Conservation (phyloP, 2,888 invertebrate species). For the Strigamia crassipes region DNA sequence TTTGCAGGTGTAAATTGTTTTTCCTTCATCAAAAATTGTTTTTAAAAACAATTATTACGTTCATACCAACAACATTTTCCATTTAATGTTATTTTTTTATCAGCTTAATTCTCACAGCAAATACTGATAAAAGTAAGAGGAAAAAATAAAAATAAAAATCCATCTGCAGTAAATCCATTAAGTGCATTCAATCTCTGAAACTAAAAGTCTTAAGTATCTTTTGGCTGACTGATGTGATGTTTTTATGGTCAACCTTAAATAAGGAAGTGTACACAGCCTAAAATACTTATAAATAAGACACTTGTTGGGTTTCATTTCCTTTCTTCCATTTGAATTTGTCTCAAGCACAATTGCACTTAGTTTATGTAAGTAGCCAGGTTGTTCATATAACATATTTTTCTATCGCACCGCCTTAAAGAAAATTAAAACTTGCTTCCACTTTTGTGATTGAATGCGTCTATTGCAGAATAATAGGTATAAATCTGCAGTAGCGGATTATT, state of each 20-base stretch:
- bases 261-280: neutral
- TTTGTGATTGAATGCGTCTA: too few relatives aligned
- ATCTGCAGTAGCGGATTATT: neutral
- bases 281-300: neutral
- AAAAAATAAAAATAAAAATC: neutral
- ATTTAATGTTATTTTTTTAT: neutral
- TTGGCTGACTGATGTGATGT: neutral
- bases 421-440: too few relatives aligned
- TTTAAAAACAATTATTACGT: neutral
- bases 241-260: neutral
- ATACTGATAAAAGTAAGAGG: neutral
- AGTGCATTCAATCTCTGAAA: too few relatives aligned
- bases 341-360: too few relatives aligned
- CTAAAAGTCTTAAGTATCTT: too few relatives aligned
- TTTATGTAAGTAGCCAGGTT: too few relatives aligned
- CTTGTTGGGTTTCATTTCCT: too few relatives aligned
- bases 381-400: too few relatives aligned
- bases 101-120: neutral
- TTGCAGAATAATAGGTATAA: neutral
- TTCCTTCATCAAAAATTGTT: neutral
- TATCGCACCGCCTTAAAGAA: too few relatives aligned
- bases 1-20: constrained; percentile 40
- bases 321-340: too few relatives aligned
- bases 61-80: neutral
- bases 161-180: neutral